Evolutionary conservation across 2,113 vertebrate species (phyloP).

Genomic region (Mugil cephalus): DNA sequence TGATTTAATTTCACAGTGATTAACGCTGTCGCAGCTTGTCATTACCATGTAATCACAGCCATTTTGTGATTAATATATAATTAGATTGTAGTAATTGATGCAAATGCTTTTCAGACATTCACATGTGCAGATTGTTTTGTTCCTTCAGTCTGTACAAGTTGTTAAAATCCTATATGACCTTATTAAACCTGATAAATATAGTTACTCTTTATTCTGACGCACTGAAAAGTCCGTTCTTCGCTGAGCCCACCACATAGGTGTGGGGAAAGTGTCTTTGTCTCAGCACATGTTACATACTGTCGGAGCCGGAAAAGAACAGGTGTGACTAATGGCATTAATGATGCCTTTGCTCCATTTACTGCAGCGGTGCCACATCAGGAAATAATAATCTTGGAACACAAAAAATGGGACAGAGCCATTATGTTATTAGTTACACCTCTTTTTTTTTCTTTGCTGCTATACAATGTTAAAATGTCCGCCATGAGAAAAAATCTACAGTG

Average conservation of each 20-base stretch:
- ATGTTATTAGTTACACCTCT: conserved; percentile 25
- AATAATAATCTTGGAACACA: conserved; percentile 9
- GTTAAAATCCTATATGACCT: background rate
- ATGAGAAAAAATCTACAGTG: background rate
- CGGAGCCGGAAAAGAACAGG: background rate
- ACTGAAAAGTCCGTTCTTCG: background rate
- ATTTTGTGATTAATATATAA: conserved; percentile 65
- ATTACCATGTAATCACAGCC: conserved; percentile 62
- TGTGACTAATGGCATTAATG: conserved; percentile 26
- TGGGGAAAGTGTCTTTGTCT: conserved; percentile 20
- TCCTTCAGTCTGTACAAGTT: background rate
- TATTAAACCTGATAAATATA: background rate
- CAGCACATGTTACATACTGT: background rate
- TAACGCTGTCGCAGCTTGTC: conserved; percentile 53
- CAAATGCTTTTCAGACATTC: conserved; percentile 55
- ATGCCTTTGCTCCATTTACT: conserved; percentile 21
- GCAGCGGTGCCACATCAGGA: background rate
- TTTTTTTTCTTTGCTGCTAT: background rate
- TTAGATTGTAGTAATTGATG: conserved; percentile 62
- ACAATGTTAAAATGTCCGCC: background rate
- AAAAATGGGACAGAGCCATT: conserved; percentile 13
- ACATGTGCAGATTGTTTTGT: conserved; percentile 33
- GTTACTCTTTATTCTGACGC: background rate
- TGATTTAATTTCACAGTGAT: conserved; percentile 70
- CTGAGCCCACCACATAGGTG: background rate